phyloP scores from a whole-genome alignment of 2,888 invertebrate species.

The Catocala fraxini region DNA sequence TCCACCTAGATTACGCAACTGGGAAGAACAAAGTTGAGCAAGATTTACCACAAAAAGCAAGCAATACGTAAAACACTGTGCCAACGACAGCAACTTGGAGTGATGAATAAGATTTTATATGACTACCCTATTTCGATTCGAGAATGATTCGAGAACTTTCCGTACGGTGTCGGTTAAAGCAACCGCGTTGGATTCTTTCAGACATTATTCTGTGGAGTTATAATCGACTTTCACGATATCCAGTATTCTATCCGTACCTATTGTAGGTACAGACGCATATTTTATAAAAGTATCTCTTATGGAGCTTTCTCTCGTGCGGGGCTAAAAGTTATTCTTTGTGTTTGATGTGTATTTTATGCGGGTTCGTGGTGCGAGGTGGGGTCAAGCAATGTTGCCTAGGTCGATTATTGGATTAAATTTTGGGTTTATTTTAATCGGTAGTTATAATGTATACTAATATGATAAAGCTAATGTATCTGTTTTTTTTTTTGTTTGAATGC shows the following conservation, averaged over 20 bases:
- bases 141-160: slow-evolving; percentile 45
- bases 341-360: slow-evolving; percentile 34
- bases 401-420: no score
- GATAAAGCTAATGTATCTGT: no score
- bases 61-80: not conserved
- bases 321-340: slow-evolving; percentile 29
- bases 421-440: no score
- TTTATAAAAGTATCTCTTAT: slow-evolving; percentile 29
- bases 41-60: no score
- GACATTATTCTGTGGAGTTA: slow-evolving; percentile 76
- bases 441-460: no score
- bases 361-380: no score
- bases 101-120: not conserved
- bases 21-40: no score
- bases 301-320: slow-evolving; percentile 35
- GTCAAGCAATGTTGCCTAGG: no score
- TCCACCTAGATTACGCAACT: no score
- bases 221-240: slow-evolving; percentile 78
- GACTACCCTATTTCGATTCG: not conserved
- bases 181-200: slow-evolving; percentile 77
- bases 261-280: slow-evolving; percentile 23
- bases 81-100: no score
- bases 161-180: slow-evolving; percentile 57
- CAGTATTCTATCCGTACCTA: slow-evolving; percentile 40
- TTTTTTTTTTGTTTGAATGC: no score